Evolutionary conservation across 2,888 invertebrate species (phyloP).

Genomic region (Lithophane leautieri): DNA sequence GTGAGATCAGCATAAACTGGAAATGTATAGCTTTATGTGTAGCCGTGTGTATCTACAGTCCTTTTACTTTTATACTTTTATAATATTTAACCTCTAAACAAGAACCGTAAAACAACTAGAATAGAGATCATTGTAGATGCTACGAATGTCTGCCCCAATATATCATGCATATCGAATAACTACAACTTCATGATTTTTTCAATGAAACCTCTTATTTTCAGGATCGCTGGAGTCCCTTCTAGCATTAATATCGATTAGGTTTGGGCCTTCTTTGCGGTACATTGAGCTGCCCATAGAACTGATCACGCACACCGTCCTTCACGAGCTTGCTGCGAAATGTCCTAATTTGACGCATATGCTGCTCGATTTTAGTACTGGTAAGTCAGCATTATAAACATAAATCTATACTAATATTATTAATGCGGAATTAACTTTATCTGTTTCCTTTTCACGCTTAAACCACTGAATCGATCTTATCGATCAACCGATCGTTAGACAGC

Average conservation of each 20-base stretch:
- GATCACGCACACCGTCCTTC: constrained; percentile 98
- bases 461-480: no score
- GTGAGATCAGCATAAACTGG: no score
- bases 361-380: constrained; percentile 98
- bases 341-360: constrained; percentile 98
- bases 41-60: no score
- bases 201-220: constrained; percentile 71
- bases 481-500: no score
- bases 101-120: background rate
- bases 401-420: background rate
- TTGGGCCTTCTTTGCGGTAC: constrained; percentile 96
- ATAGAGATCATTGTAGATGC: background rate
- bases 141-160: background rate
- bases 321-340: constrained; percentile 98
- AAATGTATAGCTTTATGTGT: no score
- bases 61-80: no score
- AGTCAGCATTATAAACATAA: constrained; percentile 39
- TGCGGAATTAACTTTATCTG: background rate
- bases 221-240: constrained; percentile 96
- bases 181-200: background rate
- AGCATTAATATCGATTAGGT: constrained; percentile 96
- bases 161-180: background rate
- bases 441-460: background rate
- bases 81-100: background rate
- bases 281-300: constrained; percentile 98